These are phyloP conservation scores for Idaea straminata DNA, from an alignment of 2,888 invertebrate species.

Conservation along the genomic window DNA sequence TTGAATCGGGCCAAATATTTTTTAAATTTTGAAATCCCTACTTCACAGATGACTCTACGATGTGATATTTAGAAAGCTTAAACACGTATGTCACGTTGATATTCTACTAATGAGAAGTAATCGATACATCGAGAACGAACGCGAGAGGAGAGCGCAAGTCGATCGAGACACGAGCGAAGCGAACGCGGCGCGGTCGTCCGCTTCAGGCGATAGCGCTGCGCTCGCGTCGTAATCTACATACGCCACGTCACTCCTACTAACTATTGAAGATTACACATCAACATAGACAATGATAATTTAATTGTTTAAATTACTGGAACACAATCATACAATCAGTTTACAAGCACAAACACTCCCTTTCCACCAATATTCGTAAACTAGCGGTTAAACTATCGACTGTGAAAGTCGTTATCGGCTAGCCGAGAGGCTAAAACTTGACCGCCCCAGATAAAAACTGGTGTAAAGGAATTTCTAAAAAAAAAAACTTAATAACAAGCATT, in stretches of 20 bases:
- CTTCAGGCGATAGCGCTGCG: too few species aligned
- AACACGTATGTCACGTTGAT: constrained; percentile 40
- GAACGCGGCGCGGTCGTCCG: constrained; percentile 14
- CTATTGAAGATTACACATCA: constrained; percentile 26
- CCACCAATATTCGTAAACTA: background rate
- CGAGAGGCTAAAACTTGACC: background rate
- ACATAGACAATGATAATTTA: constrained; percentile 6
- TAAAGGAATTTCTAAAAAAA: constrained; percentile 44
- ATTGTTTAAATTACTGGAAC: constrained; percentile 3
- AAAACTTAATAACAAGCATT: constrained; percentile 77
- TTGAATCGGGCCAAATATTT: constrained; percentile 84
- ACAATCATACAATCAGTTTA: background rate
- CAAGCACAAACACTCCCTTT: background rate
- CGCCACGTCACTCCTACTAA: constrained; percentile 31
- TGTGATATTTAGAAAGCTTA: constrained; percentile 61
- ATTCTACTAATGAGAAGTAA: constrained; percentile 50
- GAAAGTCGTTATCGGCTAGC: background rate
- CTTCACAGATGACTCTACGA: constrained; percentile 69
- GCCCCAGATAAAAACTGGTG: background rate
- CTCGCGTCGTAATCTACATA: background rate
- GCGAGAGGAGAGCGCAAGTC: constrained; percentile 9
- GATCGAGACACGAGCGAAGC: constrained; percentile 19
- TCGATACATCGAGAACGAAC: constrained; percentile 3
- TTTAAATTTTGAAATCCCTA: constrained; percentile 71
- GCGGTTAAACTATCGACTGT: constrained; percentile 3